Evolutionary conservation across 2,888 invertebrate genomes (phyloP).

Genomic region (Torymus texanus): DNA sequence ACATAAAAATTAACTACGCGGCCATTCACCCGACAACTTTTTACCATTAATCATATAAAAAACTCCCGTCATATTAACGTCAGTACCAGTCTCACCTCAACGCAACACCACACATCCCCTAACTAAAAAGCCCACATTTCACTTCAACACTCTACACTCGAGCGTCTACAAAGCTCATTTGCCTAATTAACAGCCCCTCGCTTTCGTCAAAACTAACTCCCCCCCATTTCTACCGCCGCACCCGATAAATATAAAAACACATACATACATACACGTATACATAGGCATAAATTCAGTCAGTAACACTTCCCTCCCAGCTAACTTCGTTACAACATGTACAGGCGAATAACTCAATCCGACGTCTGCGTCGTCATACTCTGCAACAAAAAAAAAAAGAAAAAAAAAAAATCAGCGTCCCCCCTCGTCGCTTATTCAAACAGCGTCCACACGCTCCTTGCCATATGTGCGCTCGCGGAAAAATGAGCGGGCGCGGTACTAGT

Average conservation of each 20-base stretch:
- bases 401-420: slow-evolving; percentile 28
- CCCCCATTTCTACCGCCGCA: not conserved
- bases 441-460: slow-evolving; percentile 13
- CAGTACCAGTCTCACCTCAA: not conserved
- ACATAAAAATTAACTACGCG: too few relatives aligned
- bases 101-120: not conserved
- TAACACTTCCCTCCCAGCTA: not conserved
- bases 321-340: slow-evolving; percentile 26
- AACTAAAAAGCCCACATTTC: not conserved
- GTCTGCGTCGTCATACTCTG: not conserved
- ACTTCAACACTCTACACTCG: too few relatives aligned
- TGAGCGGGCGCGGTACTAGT: not conserved
- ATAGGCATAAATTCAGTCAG: not conserved
- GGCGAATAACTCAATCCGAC: slow-evolving; percentile 46
- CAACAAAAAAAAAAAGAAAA: not conserved
- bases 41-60: too few relatives aligned
- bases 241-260: slow-evolving; percentile 22
- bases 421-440: slow-evolving; percentile 50
- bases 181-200: slow-evolving; percentile 19
- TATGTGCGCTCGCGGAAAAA: slow-evolving; percentile 39
- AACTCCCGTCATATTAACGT: too few relatives aligned
- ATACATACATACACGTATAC: not conserved
- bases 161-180: slow-evolving; percentile 17
- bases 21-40: too few relatives aligned
- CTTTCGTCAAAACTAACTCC: not conserved